Conservation (phyloP, 1,140 invertebrate genomes). For the Eupristina koningsbergeri region DNA sequence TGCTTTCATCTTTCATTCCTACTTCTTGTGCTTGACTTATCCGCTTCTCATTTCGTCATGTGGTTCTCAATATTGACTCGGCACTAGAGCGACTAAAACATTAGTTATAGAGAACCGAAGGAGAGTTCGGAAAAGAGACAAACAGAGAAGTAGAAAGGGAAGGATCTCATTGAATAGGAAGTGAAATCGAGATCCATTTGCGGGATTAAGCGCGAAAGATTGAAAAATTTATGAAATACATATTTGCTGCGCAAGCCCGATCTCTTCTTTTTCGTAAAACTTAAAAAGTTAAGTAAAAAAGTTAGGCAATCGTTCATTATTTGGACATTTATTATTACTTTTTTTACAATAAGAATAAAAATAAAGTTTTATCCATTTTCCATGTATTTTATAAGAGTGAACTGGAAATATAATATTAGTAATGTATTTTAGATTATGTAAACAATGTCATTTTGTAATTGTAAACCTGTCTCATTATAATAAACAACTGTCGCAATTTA, state of each 20-base stretch:
- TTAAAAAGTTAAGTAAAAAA: constrained; percentile 53
- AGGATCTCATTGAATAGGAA: constrained; percentile 1
- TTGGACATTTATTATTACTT: neutral
- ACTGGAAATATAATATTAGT: neutral
- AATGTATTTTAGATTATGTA: neutral
- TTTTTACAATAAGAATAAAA: neutral
- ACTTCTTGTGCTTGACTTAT: neutral
- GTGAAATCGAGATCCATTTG: constrained; percentile 57
- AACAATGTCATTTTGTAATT: neutral
- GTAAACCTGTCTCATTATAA: no score
- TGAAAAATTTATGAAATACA: constrained; percentile 59
- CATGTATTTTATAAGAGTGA: neutral
- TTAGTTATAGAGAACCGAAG: constrained; percentile 14
- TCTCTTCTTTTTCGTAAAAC: constrained; percentile 42
- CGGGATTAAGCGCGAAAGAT: constrained; percentile 57
- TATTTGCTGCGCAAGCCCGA: constrained; percentile 25
- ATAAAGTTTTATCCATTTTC: neutral
- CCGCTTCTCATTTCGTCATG: constrained; percentile 53
- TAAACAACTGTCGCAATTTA: no score
- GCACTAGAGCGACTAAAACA: constrained; percentile 55
- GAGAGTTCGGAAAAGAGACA: neutral
- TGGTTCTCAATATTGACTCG: constrained; percentile 59
- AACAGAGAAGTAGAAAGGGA: neutral
- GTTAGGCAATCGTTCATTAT: neutral
- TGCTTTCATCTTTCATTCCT: neutral